Percentiles rank a stretch among this genome's conserved stretches.
Evolutionary conservation across 2,888 invertebrate genomes (phyloP).

Genomic region (Metacarcinus magister): DNA sequence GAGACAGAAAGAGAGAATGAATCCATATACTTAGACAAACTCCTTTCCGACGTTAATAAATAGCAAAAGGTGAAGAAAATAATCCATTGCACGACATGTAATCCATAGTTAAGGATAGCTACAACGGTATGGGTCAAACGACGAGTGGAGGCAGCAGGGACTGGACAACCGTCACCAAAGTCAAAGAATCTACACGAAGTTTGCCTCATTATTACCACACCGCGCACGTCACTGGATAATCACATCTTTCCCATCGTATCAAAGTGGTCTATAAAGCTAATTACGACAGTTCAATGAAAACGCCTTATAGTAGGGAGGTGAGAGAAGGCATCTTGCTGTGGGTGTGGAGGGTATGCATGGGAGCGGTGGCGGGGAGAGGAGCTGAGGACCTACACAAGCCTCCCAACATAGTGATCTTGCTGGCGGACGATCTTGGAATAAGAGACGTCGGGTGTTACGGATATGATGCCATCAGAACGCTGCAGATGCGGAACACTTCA

Average conservation of each 20-base stretch:
- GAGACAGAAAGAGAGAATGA: too few relatives aligned
- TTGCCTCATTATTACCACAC: background rate
- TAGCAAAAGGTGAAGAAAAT: background rate
- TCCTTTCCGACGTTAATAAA: background rate
- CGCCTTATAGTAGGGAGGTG: too few relatives aligned
- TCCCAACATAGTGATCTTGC: conserved; percentile 85
- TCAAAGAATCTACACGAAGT: too few relatives aligned
- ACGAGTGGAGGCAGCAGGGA: background rate
- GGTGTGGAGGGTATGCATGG: background rate
- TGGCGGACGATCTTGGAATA: conserved; percentile 86
- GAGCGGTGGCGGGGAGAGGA: background rate
- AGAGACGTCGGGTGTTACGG: conserved; percentile 85
- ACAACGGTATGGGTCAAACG: background rate
- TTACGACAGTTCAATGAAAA: too few relatives aligned
- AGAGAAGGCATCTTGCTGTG: background rate
- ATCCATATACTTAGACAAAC: too few relatives aligned
- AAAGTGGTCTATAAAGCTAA: too few relatives aligned
- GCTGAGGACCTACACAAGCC: background rate
- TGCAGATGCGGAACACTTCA: too few relatives aligned
- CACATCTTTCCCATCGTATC: too few relatives aligned
- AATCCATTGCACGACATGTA: too few relatives aligned
- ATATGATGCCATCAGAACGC: conserved; percentile 85
- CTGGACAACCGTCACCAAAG: background rate
- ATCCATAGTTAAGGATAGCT: background rate
- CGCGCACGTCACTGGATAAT: background rate